Evolutionary conservation across 2,113 vertebrate genomes (phyloP).

Genomic region (Ancistrus triradiatus): DNA sequence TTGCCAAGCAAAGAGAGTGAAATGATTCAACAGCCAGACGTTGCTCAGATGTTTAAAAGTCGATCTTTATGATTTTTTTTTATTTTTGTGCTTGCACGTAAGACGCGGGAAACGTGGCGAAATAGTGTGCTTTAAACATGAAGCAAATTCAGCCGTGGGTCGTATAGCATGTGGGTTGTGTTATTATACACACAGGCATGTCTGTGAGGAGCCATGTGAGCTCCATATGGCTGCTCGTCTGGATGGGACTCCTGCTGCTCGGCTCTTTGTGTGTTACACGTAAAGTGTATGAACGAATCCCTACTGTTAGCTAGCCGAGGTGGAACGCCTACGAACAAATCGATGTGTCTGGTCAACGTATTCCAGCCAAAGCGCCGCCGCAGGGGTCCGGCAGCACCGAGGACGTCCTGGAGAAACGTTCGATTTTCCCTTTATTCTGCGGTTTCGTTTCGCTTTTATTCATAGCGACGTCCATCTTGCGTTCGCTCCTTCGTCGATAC

Average conservation of each 20-base stretch:
- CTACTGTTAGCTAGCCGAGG: constrained; percentile 38
- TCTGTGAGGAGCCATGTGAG: constrained; percentile 22
- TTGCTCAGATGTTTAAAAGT: too few species aligned
- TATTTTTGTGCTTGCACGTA: too few species aligned
- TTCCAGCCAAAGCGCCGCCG: constrained; percentile 20
- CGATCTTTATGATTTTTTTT: too few species aligned
- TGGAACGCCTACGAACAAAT: constrained; percentile 34
- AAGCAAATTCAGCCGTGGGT: too few species aligned
- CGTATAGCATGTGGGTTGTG: background rate
- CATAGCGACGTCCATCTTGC: constrained; percentile 12
- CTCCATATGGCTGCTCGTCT: constrained; percentile 27
- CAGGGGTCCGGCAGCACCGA: constrained; percentile 28
- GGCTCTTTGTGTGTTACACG: constrained; percentile 13
- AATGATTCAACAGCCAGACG: too few species aligned
- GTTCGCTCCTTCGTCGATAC: constrained; percentile 30
- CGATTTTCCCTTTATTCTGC: constrained; percentile 37
- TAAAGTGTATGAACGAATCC: constrained; percentile 28
- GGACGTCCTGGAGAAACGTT: constrained; percentile 34
- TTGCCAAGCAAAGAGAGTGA: too few species aligned
- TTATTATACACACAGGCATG: background rate
- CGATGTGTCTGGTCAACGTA: constrained; percentile 37
- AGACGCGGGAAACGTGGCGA: too few species aligned
- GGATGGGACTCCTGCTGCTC: constrained; percentile 46
- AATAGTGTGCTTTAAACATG: too few species aligned
- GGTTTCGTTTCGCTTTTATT: constrained; percentile 25